phyloP scores from a whole-genome alignment of 2,113 vertebrate genomes.

The Trogon melanurus region DNA sequence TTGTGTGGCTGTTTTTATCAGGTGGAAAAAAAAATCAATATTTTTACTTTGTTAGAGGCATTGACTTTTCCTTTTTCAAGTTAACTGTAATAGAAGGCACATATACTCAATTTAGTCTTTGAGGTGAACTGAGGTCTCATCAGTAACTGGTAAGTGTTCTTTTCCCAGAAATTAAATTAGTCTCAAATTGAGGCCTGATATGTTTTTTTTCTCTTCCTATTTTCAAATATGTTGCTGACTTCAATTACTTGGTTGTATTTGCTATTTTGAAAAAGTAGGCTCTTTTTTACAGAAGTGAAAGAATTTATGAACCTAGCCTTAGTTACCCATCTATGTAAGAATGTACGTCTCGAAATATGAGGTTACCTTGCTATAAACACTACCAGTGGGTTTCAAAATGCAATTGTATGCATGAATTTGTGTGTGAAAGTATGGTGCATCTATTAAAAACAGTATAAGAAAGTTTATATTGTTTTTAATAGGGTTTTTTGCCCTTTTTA shows the following conservation, averaged over 20 bases:
- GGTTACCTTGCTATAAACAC: background rate
- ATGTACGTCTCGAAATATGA: background rate
- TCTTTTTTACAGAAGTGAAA: background rate
- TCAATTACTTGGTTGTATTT: background rate
- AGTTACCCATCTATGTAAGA: background rate
- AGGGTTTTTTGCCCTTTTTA: background rate
- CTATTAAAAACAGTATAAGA: background rate
- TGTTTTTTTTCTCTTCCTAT: background rate
- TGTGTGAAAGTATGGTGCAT: background rate
- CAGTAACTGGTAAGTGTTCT: background rate
- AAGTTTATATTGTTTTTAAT: background rate
- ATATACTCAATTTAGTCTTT: background rate
- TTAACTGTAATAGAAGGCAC: slow-evolving; percentile 1
- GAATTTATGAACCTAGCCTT: background rate
- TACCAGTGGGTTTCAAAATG: background rate
- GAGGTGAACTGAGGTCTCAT: background rate
- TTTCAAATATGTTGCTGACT: background rate
- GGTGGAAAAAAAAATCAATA: background rate
- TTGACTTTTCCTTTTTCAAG: slow-evolving; percentile 1
- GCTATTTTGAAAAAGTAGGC: background rate
- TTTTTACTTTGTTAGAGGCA: slow-evolving; percentile 11
- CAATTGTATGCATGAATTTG: background rate
- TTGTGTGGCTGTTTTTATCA: background rate
- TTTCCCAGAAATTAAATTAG: background rate
- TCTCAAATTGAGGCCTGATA: background rate